These are phyloP conservation scores for Drosophila niveifrons DNA, from an alignment of 2,888 invertebrate genomes.

Conservation along the genomic window DNA sequence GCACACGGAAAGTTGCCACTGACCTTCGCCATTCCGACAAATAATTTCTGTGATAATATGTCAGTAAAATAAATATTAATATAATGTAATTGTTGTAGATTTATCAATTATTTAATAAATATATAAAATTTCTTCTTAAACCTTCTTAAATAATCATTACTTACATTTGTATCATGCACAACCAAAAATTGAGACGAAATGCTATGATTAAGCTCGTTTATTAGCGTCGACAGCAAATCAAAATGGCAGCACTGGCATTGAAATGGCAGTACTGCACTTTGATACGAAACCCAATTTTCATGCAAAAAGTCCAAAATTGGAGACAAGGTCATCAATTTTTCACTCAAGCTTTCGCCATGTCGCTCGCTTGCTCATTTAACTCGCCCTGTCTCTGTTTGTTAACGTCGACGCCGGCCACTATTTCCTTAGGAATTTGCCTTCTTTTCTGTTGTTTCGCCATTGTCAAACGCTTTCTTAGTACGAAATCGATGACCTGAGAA, in stretches of 20 bases:
- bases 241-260: constrained; percentile 44
- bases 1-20: constrained; percentile 14
- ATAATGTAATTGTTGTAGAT: no score
- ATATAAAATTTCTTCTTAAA: no score
- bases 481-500: no score
- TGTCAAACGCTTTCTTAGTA: no score
- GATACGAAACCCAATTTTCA: no score
- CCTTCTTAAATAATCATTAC: background rate
- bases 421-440: constrained; percentile 24
- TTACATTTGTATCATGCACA: constrained; percentile 32
- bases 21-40: constrained; percentile 10
- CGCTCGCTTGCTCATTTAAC: constrained; percentile 3
- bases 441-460: no score
- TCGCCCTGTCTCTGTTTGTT: constrained; percentile 19
- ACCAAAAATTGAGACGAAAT: constrained; percentile 12
- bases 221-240: constrained; percentile 1
- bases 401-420: constrained; percentile 68
- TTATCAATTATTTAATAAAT: no score
- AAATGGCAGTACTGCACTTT: constrained; percentile 36
- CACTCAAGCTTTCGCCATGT: background rate
- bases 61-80: no score
- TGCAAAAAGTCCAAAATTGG: background rate
- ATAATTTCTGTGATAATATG: no score
- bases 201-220: constrained; percentile 38
- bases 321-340: constrained; percentile 50